A percentile compares a stretch with the other conserved stretches of the same genome.
phyloP scores from a whole-genome alignment of 1,140 invertebrate species.

The Mactra quadrangularis region DNA sequence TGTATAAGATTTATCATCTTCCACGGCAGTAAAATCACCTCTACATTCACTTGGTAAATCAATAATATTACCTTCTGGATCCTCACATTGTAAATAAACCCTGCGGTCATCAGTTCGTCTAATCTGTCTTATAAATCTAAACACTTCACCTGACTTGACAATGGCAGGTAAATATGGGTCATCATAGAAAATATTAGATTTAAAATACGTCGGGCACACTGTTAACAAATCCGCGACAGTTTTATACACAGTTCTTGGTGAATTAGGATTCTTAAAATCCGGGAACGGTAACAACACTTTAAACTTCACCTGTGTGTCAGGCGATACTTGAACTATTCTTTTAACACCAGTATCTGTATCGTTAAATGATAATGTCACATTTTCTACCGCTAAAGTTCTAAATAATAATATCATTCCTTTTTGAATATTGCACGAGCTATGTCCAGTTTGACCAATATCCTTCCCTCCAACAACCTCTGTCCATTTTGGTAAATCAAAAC shows the following conservation, averaged over 20 bases:
- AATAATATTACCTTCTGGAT: conserved; percentile 49
- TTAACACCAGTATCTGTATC: conserved; percentile 49
- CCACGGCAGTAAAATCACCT: conserved; percentile 52
- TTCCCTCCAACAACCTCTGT: conserved; percentile 46
- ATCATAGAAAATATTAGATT: conserved; percentile 53
- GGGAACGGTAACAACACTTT: conserved; percentile 48
- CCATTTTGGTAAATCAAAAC: conserved; percentile 61
- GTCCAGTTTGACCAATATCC: conserved; percentile 12
- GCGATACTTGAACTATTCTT: conserved; percentile 45
- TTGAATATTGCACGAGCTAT: conserved; percentile 56
- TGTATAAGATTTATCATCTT: conserved; percentile 51
- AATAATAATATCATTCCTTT: conserved; percentile 60
- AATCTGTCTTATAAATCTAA: conserved; percentile 47
- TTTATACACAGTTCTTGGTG: conserved; percentile 19
- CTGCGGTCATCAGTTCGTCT: conserved; percentile 11
- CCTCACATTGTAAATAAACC: conserved; percentile 53
- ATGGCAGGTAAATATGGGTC: conserved; percentile 59
- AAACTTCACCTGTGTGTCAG: conserved; percentile 54
- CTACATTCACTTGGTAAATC: conserved; percentile 52
- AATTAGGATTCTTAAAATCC: conserved; percentile 43
- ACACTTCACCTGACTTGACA: conserved; percentile 56
- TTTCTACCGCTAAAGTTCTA: conserved; percentile 56
- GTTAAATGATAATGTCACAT: conserved; percentile 55
- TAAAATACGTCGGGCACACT: conserved; percentile 58
- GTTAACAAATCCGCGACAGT: conserved; percentile 47